These are phyloP conservation scores for Perizoma flavofasciatum DNA, from an alignment of 2,888 invertebrate species.

Conservation along the genomic window DNA sequence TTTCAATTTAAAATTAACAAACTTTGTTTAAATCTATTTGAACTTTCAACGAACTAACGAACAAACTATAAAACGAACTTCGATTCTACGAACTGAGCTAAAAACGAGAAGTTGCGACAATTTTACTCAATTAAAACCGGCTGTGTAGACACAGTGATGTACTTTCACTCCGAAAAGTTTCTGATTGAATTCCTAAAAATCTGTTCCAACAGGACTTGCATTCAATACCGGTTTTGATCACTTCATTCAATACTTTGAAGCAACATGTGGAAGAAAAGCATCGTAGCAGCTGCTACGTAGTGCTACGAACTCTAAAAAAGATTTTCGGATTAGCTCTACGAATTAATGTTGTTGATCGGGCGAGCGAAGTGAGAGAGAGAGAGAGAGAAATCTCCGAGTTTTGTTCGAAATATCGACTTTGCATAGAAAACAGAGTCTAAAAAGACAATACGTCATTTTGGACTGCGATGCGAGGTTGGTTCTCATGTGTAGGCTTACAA, in stretches of 20 bases:
- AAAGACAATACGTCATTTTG: not conserved
- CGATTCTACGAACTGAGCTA: conserved; percentile 17
- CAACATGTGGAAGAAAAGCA: no score
- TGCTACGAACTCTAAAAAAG: no score
- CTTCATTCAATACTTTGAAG: no score
- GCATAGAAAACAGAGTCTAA: not conserved
- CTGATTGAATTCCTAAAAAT: not conserved
- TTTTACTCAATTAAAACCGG: conserved; percentile 22
- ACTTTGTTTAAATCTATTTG: no score
- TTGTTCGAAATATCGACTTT: no score
- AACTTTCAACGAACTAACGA: not conserved
- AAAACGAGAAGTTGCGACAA: conserved; percentile 31
- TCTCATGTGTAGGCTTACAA: no score
- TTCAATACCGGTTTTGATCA: no score
- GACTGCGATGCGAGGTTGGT: no score
- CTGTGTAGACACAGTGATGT: conserved; percentile 18
- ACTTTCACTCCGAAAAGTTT: conserved; percentile 4
- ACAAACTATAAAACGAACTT: conserved; percentile 13
- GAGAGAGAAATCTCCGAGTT: no score
- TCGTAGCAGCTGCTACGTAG: no score
- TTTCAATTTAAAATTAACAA: no score
- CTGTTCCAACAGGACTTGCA: not conserved
- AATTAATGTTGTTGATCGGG: not conserved
- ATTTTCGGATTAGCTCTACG: not conserved
- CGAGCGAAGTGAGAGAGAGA: no score